Evolutionary conservation across 1,140 invertebrate genomes (phyloP).

Genomic region (Babylonia areolata): DNA sequence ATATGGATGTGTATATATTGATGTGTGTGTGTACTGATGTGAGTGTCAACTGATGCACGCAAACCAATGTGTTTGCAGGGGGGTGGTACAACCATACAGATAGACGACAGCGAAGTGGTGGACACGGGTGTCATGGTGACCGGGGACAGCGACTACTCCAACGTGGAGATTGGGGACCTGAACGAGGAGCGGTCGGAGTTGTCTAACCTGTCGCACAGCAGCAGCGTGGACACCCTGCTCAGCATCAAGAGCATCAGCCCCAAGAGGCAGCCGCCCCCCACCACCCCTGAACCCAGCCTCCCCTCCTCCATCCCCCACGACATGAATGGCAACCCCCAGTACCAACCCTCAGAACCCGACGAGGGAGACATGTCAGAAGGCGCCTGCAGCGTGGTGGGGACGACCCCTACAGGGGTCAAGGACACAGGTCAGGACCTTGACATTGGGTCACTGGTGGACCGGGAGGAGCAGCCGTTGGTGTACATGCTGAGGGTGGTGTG

Average conservation of each 20-base stretch:
- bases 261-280: constrained; percentile 30
- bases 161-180: constrained; percentile 71
- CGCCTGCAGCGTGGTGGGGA: neutral
- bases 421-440: constrained; percentile 30
- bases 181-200: constrained; percentile 69
- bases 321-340: constrained; percentile 71
- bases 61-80: too few relatives aligned
- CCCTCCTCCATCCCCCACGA: constrained; percentile 59
- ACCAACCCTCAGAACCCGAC: constrained; percentile 11
- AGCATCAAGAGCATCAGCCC: constrained; percentile 69
- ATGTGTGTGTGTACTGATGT: constrained; percentile 10
- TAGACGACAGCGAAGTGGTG: constrained; percentile 36
- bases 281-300: constrained; percentile 24
- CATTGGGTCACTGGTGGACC: constrained; percentile 57
- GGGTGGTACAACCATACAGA: neutral
- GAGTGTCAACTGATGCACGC: too few relatives aligned
- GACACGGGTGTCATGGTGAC: constrained; percentile 54
- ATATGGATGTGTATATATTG: neutral
- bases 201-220: constrained; percentile 66
- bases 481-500: constrained; percentile 86
- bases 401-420: neutral
- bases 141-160: constrained; percentile 67
- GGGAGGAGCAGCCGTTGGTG: constrained; percentile 81
- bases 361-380: neutral
- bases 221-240: constrained; percentile 71